Evolutionary conservation across 2,888 invertebrate genomes (phyloP).

Genomic region (Agonopterix arenella): DNA sequence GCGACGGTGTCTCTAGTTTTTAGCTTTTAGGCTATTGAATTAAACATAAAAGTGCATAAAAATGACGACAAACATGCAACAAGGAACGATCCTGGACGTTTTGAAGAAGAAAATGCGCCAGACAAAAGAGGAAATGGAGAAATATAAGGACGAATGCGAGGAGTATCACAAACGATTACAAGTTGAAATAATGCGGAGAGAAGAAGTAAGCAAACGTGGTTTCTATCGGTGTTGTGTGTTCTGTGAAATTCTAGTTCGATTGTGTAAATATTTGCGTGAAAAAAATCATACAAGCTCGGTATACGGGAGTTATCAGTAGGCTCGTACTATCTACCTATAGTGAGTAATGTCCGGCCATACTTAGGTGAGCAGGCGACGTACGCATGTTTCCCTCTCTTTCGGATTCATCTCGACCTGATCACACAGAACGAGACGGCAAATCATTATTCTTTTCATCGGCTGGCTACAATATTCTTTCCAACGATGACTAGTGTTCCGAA

Average conservation of each 20-base stretch:
- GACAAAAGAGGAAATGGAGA: constrained; percentile 99
- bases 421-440: constrained; percentile 53
- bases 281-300: constrained; percentile 27
- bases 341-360: constrained; percentile 77
- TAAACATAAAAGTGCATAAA: constrained; percentile 67
- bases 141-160: constrained; percentile 98
- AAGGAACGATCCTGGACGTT: constrained; percentile 96
- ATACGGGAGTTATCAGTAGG: constrained; percentile 58
- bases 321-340: constrained; percentile 70
- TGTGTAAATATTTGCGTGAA: constrained; percentile 40
- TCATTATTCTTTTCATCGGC: constrained; percentile 48
- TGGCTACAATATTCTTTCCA: constrained; percentile 41
- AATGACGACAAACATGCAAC: constrained; percentile 94
- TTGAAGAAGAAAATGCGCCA: constrained; percentile 99
- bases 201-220: constrained; percentile 92
- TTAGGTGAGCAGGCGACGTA: constrained; percentile 75
- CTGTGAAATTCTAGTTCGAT: constrained; percentile 35
- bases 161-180: constrained; percentile 96
- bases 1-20: constrained; percentile 72
- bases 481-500: constrained; percentile 30
- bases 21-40: constrained; percentile 54
- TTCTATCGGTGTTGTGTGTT: constrained; percentile 52
- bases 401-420: constrained; percentile 41
- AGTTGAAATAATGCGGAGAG: constrained; percentile 96
- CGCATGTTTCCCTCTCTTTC: constrained; percentile 73